These are phyloP conservation scores for Psammodynastes pulverulentus DNA, from an alignment of 2,113 vertebrate genomes.

Conservation along the genomic window DNA sequence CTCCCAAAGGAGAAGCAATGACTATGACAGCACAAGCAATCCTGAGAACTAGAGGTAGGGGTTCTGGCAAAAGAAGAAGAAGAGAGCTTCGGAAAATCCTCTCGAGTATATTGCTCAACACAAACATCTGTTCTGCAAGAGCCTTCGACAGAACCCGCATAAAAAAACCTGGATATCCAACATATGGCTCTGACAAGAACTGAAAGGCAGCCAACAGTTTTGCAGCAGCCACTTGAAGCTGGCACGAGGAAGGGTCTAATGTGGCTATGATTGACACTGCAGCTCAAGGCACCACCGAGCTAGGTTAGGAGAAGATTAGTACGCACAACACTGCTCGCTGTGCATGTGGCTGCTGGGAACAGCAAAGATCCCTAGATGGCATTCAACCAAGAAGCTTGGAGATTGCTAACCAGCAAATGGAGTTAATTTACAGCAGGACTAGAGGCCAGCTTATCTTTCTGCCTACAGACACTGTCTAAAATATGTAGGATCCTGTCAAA, in stretches of 20 bases:
- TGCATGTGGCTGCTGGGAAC: neutral
- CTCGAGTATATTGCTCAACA: conserved; percentile 31
- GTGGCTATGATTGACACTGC: neutral
- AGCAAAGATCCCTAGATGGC: neutral
- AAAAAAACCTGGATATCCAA: conserved; percentile 31
- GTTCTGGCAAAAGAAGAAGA: neutral
- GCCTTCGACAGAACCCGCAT: conserved; percentile 3
- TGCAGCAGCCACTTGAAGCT: neutral
- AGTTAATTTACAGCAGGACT: neutral
- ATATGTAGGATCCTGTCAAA: neutral
- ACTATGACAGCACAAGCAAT: neutral
- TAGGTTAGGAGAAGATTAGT: neutral
- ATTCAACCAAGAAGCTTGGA: neutral
- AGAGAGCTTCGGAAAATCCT: conserved; percentile 13
- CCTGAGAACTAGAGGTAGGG: conserved; percentile 12
- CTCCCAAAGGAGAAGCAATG: neutral
- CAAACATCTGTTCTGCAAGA: conserved; percentile 52
- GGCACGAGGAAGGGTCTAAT: neutral
- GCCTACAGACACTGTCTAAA: neutral
- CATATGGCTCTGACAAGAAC: conserved; percentile 24
- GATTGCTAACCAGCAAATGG: neutral
- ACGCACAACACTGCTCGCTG: neutral
- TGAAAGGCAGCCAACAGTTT: conserved; percentile 16
- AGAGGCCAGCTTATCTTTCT: neutral
- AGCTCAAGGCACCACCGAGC: neutral